A percentile compares a stretch with the other conserved stretches of the same genome.
Evolutionary conservation across 2,888 invertebrate species (phyloP).

Genomic region (Eristalis pertinax): DNA sequence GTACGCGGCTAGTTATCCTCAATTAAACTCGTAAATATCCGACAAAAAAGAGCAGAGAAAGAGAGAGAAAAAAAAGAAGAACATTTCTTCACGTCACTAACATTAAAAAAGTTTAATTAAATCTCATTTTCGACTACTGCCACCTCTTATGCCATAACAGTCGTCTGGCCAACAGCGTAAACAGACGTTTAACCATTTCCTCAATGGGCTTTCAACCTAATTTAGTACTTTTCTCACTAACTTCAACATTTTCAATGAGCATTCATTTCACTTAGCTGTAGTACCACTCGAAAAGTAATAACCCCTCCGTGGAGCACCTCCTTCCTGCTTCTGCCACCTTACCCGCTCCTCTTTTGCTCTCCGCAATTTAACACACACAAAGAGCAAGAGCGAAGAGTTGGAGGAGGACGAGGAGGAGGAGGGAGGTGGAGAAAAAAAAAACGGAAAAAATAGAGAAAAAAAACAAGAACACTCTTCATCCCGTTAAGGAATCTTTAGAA

Average conservation of each 20-base stretch:
- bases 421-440: background rate
- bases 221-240: constrained; percentile 70
- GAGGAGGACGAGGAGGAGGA: background rate
- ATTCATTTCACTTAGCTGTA: constrained; percentile 69
- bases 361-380: constrained; percentile 44
- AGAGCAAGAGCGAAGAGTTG: background rate
- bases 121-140: constrained; percentile 32
- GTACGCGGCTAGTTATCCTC: background rate
- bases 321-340: constrained; percentile 35
- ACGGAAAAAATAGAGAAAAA: background rate
- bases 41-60: background rate
- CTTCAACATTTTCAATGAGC: constrained; percentile 67
- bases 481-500: constrained; percentile 25
- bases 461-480: background rate
- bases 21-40: constrained; percentile 9
- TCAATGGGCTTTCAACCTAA: constrained; percentile 68
- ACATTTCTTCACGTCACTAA: background rate
- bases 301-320: constrained; percentile 50
- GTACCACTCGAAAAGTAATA: constrained; percentile 66
- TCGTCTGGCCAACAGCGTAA: constrained; percentile 55
- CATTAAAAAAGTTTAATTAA: constrained; percentile 57
- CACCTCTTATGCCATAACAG: constrained; percentile 34
- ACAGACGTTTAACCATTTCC: constrained; percentile 61
- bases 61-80: background rate
- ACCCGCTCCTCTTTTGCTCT: background rate